Evolutionary conservation across 2,797 vertebrate genomes (phyloP).

Genomic region (Gallinago nigripennis): DNA sequence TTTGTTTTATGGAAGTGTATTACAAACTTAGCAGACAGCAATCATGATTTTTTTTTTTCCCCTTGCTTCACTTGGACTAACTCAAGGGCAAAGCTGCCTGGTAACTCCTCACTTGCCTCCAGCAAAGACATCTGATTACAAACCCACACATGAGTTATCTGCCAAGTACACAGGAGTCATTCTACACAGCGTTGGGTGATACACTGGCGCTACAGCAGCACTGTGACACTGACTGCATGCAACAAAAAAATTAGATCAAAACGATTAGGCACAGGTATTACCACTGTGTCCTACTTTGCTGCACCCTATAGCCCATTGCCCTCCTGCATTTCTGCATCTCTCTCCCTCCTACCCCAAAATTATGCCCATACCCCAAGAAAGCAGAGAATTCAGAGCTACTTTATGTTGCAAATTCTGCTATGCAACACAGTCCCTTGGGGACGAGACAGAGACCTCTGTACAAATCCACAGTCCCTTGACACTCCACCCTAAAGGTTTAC

Average conservation of each 20-base stretch:
- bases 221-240: background rate
- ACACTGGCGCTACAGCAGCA: background rate
- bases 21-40: background rate
- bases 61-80: background rate
- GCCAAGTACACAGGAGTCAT: background rate
- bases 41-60: background rate
- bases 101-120: background rate
- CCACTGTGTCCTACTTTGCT: rapidly evolving
- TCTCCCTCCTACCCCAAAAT: background rate
- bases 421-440: background rate
- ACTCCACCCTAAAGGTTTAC: background rate
- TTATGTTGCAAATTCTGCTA: background rate
- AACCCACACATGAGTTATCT: background rate
- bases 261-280: background rate
- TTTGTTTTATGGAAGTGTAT: background rate
- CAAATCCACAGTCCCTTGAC: background rate
- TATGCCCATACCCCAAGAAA: background rate
- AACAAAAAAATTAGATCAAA: background rate
- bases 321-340: background rate
- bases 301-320: background rate
- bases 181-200: background rate
- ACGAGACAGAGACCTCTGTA: background rate
- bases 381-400: background rate
- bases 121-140: background rate
- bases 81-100: background rate